Evolutionary conservation across 2,797 vertebrate species (phyloP), one percentile per base, ranked within the genome.

Genomic region (Harpagifer antarcticus): DNA sequence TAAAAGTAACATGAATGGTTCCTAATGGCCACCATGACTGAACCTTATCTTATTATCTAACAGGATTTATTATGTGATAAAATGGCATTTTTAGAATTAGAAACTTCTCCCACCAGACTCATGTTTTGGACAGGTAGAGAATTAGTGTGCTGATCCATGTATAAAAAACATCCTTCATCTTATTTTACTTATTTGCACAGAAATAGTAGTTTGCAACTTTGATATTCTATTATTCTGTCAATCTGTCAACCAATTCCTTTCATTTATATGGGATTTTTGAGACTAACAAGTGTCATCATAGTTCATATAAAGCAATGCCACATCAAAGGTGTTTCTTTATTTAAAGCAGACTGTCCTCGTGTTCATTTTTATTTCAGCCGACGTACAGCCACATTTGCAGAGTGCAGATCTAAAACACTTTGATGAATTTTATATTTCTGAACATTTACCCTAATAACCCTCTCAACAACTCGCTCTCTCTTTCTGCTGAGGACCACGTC

Each of bases 241-340:
- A 55, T 68, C 62, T 58, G 37, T 70, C 57, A 47, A 53, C 27
- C 45, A 12, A 23, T 69, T 71, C 60, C 40, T 55, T 50, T 71
- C n/a, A 40, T 17, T 52, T 42, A 47, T 65, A 78, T 59, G 14
- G 69, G 61, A 50, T 60, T 78, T 83, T 27, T 17, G 19, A 66
- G 65, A 60, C 40, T 40, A 60, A 63, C 43, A 86, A 68, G 55
- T 77, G 71, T 58, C 48, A 76, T 70, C 65, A 65, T 57, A 79
- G 67, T 54, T 79, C 42, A 53, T 50, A 45, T 50, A 55, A 81
- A 66, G 52, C 33, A 47, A 73, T 17, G 15, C 17, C 12, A 53
- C 50, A 79, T 84, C 16, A 84, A 85, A 87, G 43, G 47, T 40
- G 23, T 59, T 61, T 45, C 13, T 52, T 56, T 61, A 68, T 48